Conservation (phyloP, 2,888 invertebrate species). For the Hartigia nigra region DNA sequence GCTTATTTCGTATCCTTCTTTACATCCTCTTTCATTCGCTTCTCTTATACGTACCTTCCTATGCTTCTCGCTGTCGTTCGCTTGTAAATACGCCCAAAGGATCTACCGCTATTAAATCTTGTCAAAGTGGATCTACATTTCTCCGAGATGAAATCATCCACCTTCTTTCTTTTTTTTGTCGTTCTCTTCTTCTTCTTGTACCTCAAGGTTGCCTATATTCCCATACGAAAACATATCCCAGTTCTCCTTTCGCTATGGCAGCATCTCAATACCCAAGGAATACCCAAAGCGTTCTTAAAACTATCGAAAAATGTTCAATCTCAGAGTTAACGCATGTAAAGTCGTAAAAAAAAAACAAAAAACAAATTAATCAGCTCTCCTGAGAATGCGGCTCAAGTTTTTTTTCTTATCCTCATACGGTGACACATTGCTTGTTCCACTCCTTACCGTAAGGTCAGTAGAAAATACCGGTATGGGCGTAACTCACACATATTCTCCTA, state of each 20-base stretch:
- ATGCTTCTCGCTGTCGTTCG: neutral
- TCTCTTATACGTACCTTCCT: neutral
- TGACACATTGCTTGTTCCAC: neutral
- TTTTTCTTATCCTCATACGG: neutral
- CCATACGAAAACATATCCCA: too few relatives aligned
- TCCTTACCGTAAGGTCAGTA: neutral
- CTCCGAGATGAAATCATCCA: conserved; percentile 5
- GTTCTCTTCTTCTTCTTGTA: neutral
- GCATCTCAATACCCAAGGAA: too few relatives aligned
- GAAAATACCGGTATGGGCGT: neutral
- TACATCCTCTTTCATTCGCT: neutral
- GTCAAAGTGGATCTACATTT: neutral
- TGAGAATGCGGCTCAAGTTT: neutral
- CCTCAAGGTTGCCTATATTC: neutral
- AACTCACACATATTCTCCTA: neutral
- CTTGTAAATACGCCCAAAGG: conserved; percentile 1
- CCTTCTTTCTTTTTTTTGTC: conserved; percentile 11
- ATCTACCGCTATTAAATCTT: neutral
- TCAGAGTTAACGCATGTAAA: too few relatives aligned
- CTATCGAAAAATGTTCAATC: too few relatives aligned
- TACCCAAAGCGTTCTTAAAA: too few relatives aligned
- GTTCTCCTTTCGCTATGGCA: too few relatives aligned
- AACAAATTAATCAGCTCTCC: too few relatives aligned
- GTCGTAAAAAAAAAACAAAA: too few relatives aligned
- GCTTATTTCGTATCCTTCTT: neutral